These are phyloP conservation scores for Habrosyne pyritoides DNA, from an alignment of 2,888 invertebrate genomes.

Conservation along the genomic window DNA sequence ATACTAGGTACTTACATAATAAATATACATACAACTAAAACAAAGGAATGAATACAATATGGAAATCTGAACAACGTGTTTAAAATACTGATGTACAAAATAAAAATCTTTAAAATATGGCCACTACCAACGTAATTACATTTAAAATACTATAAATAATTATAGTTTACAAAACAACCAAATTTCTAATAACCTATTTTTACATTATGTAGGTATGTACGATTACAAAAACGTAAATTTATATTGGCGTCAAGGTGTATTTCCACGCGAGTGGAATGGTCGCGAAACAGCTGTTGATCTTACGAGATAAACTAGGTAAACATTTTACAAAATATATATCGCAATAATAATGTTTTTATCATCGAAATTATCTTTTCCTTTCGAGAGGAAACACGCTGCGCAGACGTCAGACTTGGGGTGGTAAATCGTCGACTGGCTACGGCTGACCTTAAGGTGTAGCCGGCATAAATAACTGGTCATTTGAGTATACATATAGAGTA, in stretches of 20 bases:
- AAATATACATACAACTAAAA: not conserved
- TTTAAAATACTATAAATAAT: not conserved
- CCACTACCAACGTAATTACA: constrained; percentile 30
- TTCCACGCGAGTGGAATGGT: not conserved
- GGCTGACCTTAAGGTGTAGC: no score
- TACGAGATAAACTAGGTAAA: not conserved
- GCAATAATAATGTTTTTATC: not conserved
- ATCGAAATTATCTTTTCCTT: no score
- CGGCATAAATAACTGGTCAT: no score
- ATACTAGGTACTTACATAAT: not conserved
- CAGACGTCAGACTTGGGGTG: no score
- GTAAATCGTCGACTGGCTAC: no score
- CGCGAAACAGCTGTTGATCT: no score
- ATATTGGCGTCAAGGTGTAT: not conserved
- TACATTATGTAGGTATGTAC: not conserved
- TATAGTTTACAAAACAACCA: no score
- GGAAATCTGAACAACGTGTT: not conserved
- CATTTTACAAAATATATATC: not conserved
- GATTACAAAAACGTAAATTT: not conserved
- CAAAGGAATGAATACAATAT: not conserved
- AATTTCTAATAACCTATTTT: not conserved
- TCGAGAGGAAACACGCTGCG: no score
- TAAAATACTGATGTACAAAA: not conserved
- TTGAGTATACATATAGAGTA: no score
- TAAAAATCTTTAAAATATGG: constrained; percentile 22